phyloP scores from a whole-genome alignment of 2,888 invertebrate species.

The Drosophila fungiperda region DNA sequence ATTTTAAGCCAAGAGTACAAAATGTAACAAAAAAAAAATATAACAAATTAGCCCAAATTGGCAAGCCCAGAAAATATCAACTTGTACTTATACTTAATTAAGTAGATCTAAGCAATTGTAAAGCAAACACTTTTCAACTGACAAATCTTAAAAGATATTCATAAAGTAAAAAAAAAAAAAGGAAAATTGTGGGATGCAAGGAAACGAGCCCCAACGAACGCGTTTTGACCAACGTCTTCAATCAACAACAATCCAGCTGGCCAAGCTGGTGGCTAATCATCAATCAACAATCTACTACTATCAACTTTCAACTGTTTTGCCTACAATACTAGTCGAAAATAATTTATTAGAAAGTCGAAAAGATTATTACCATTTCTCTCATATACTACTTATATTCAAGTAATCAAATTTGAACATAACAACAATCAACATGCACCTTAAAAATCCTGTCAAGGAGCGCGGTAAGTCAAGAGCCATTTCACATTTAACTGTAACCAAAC shows the following conservation, averaged over 20 bases:
- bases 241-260: constrained; percentile 53
- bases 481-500: constrained; percentile 43
- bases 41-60: constrained; percentile 45
- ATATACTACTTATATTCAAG: constrained; percentile 25
- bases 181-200: constrained; percentile 61
- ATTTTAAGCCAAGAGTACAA: constrained; percentile 83
- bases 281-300: constrained; percentile 66
- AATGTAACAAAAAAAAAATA: constrained; percentile 45
- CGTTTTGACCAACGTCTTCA: constrained; percentile 47
- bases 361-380: constrained; percentile 35
- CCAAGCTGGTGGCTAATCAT: constrained; percentile 41
- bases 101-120: constrained; percentile 55
- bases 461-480: constrained; percentile 74
- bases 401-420: constrained; percentile 42
- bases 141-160: constrained; percentile 15
- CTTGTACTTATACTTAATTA: constrained; percentile 28
- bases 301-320: constrained; percentile 26
- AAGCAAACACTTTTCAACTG: constrained; percentile 76
- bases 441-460: constrained; percentile 66
- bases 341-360: constrained; percentile 43
- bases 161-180: constrained; percentile 38
- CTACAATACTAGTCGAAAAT: constrained; percentile 21
- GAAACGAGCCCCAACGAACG: constrained; percentile 29
- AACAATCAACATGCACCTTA: constrained; percentile 68
- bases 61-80: constrained; percentile 39